Evolutionary conservation across 2,113 vertebrate species (phyloP).

Genomic region (Charina bottae): DNA sequence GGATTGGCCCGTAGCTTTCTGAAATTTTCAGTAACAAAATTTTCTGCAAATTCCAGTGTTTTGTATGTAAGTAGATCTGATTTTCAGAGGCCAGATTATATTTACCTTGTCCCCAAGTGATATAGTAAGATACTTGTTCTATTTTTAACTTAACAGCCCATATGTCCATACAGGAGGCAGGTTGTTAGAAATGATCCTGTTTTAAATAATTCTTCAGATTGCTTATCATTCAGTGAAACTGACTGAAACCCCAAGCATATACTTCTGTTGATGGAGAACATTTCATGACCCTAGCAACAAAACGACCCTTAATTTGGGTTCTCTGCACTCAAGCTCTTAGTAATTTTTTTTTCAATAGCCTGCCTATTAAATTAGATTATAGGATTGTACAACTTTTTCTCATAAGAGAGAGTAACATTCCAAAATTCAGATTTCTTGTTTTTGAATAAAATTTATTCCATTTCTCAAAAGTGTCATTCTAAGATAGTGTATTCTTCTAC

Average conservation of each 20-base stretch:
- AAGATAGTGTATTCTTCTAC: constrained; percentile 34
- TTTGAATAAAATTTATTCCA: constrained; percentile 53
- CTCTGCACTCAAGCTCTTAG: neutral
- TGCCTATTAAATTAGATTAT: neutral
- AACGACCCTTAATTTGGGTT: neutral
- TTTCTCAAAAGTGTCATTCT: constrained; percentile 51
- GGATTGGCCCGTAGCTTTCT: neutral
- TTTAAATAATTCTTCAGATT: constrained; percentile 39
- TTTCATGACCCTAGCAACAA: neutral
- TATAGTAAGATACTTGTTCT: neutral
- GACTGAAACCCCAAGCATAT: neutral
- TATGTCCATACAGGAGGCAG: neutral
- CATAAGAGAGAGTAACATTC: neutral
- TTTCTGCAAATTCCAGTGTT: neutral
- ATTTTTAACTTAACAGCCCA: neutral
- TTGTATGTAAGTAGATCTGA: neutral
- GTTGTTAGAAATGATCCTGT: constrained; percentile 5
- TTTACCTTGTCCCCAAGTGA: neutral
- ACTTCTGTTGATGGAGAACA: neutral
- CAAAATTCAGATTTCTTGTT: constrained; percentile 32
- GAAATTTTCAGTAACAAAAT: neutral
- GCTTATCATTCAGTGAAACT: constrained; percentile 12
- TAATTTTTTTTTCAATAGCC: neutral
- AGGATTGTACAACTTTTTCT: neutral
- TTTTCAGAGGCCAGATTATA: neutral